A percentile compares a stretch with the other conserved stretches of the same genome.
Conservation (phyloP, 2,797 vertebrate species). For the Pseudochirops cupreus region DNA sequence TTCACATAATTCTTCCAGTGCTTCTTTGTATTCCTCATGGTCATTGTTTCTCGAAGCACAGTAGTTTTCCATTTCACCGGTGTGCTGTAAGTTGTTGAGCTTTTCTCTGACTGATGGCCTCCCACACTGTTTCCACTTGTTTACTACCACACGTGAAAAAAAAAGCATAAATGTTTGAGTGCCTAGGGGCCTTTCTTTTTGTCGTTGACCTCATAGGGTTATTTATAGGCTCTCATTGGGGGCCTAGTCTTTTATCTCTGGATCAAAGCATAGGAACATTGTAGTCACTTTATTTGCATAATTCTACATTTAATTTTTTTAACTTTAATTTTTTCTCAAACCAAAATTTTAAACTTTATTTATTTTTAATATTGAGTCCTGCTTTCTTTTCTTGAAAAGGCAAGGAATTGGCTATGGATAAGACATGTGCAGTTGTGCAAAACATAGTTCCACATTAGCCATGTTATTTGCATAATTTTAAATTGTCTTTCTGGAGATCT, state of each 20-base stretch:
- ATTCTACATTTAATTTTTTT: not conserved
- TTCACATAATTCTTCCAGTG: not conserved
- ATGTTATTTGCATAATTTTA: not conserved
- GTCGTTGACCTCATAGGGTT: not conserved
- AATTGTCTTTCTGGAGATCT: not conserved
- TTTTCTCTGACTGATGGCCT: not conserved
- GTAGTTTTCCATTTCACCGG: not conserved
- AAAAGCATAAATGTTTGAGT: not conserved
- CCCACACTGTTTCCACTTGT: not conserved
- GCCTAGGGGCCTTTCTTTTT: not conserved
- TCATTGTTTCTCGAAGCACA: not conserved
- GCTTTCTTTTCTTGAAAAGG: not conserved
- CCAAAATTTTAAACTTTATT: not conserved
- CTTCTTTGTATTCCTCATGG: not conserved
- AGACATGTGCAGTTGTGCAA: not conserved
- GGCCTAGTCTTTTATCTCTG: not conserved
- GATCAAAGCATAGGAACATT: not conserved
- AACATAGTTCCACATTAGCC: not conserved
- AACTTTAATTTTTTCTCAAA: not conserved
- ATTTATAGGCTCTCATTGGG: not conserved
- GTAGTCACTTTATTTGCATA: not conserved
- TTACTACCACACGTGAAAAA: not conserved
- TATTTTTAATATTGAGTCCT: not conserved
- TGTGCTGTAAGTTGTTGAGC: not conserved
- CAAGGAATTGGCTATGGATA: not conserved